These are phyloP conservation scores for Eilema sororculum DNA, from an alignment of 2,888 invertebrate genomes.

Conservation along the genomic window DNA sequence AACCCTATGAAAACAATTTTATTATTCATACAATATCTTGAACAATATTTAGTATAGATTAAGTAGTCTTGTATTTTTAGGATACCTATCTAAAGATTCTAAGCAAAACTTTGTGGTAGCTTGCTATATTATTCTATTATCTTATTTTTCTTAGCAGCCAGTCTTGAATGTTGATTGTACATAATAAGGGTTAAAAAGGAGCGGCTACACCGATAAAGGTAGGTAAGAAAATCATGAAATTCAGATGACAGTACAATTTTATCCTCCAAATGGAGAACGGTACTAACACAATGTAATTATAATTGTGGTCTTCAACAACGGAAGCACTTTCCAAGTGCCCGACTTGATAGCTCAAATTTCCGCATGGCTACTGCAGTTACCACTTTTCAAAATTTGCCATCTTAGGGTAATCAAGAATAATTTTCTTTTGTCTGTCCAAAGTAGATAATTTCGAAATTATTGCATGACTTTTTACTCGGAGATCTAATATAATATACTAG, in stretches of 20 bases:
- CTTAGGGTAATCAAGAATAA: background rate
- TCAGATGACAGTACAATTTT: background rate
- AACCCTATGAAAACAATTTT: background rate
- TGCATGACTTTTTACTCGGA: background rate
- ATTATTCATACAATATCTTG: background rate
- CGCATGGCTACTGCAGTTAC: background rate
- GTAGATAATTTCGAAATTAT: background rate
- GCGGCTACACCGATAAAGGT: background rate
- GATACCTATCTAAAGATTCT: background rate
- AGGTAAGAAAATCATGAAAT: background rate
- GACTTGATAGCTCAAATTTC: background rate
- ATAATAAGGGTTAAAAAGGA: background rate
- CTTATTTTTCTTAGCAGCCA: background rate
- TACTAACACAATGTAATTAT: background rate
- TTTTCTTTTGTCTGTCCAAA: background rate
- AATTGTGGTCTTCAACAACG: background rate
- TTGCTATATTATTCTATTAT: constrained; percentile 4
- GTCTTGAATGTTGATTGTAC: background rate
- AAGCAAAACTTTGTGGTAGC: background rate
- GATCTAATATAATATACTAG: too few species aligned
- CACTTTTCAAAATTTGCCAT: background rate
- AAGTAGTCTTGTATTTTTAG: background rate
- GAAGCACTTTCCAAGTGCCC: background rate
- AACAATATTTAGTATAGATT: background rate
- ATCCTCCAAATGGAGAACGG: background rate